These are phyloP conservation scores for Parotocinclus haroldoi DNA, from an alignment of 2,797 vertebrate genomes.

Conservation along the genomic window DNA sequence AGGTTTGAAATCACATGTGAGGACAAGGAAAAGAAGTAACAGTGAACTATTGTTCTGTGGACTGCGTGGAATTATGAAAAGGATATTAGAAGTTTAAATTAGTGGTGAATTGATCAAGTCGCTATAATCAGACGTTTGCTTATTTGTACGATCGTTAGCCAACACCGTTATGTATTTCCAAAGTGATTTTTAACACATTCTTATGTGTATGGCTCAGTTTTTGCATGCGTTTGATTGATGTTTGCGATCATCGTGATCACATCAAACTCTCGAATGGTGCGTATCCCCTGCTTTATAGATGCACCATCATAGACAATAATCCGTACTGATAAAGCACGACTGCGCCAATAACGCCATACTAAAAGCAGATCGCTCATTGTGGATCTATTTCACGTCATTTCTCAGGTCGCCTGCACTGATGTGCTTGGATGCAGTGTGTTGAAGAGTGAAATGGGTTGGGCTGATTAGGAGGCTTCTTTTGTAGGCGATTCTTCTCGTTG, in stretches of 20 bases:
- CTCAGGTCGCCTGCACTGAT: no score
- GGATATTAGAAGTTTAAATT: no score
- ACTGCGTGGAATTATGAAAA: no score
- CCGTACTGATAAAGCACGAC: constrained; percentile 12
- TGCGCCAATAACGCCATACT: background rate
- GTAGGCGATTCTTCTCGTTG: constrained; percentile 51
- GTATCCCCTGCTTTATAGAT: background rate
- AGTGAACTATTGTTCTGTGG: no score
- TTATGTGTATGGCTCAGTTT: no score
- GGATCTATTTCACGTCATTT: no score
- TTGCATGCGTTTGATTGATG: background rate
- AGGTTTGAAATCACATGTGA: background rate
- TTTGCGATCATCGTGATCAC: background rate
- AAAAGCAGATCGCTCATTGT: background rate
- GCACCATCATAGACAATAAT: background rate
- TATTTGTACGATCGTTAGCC: no score
- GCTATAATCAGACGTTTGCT: no score
- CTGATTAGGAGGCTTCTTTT: constrained; percentile 51
- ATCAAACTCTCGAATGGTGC: background rate
- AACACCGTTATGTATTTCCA: no score
- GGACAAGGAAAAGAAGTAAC: no score
- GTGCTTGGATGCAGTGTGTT: background rate
- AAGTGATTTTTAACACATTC: no score
- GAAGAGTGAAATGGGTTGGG: constrained; percentile 65
- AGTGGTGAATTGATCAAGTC: no score